These are phyloP conservation scores for Ptychochromis oligacanthus DNA, from an alignment of 2,113 vertebrate species.

Conservation along the genomic window DNA sequence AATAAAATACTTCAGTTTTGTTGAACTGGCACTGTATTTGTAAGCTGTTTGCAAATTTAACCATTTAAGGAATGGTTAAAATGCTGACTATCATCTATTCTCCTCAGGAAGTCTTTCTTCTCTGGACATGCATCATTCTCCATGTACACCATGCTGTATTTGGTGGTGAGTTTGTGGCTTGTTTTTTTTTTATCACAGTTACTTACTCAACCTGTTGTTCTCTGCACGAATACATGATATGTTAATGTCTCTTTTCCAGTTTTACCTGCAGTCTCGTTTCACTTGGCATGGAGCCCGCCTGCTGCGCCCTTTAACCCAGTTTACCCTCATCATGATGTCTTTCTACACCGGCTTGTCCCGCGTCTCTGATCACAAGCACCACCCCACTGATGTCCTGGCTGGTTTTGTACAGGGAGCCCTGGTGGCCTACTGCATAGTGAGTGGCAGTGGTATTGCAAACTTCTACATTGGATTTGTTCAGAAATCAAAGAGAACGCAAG, in stretches of 20 bases:
- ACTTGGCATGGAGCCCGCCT: constrained; percentile 93
- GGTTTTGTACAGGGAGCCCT: constrained; percentile 93
- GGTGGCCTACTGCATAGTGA: constrained; percentile 95
- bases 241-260: constrained; percentile 72
- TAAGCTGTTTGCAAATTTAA: neutral
- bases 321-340: constrained; percentile 97
- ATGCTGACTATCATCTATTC: neutral
- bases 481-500: accelerated
- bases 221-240: neutral
- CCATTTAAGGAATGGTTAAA: neutral
- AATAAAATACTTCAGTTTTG: neutral
- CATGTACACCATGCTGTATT: constrained; percentile 97
- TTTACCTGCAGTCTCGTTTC: constrained; percentile 96
- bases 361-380: constrained; percentile 94
- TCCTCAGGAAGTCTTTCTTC: constrained; percentile 90
- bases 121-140: constrained; percentile 94
- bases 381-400: constrained; percentile 91
- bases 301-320: constrained; percentile 93
- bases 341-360: constrained; percentile 96
- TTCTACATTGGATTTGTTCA: neutral
- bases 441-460: constrained; percentile 36
- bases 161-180: constrained; percentile 84
- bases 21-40: neutral
- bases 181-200: neutral
- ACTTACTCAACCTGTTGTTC: neutral